These are phyloP conservation scores for Heloderma charlesbogerti DNA, from an alignment of 2,113 vertebrate species.

Conservation along the genomic window DNA sequence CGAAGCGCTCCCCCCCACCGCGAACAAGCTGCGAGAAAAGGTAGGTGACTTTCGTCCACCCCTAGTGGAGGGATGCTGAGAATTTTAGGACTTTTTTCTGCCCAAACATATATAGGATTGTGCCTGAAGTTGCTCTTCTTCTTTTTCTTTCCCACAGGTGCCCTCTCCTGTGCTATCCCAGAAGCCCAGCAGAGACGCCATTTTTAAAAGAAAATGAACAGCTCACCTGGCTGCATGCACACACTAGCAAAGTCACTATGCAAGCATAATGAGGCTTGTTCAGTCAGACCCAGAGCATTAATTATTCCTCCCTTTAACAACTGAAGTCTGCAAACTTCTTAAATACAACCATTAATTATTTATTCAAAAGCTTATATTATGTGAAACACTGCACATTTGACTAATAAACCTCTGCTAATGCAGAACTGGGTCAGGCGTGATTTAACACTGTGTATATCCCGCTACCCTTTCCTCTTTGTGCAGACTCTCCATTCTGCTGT, in stretches of 20 bases:
- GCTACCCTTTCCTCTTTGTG: constrained; percentile 20
- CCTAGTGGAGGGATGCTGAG: no score
- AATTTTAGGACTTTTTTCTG: no score
- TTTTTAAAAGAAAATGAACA: background rate
- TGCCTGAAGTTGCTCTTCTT: background rate
- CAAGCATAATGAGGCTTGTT: background rate
- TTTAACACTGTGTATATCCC: constrained; percentile 20
- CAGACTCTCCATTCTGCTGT: constrained; percentile 3
- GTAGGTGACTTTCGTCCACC: no score
- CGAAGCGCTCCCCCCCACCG: no score
- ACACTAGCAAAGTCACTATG: background rate
- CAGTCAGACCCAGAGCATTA: background rate
- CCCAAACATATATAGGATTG: no score
- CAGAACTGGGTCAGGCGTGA: constrained; percentile 16
- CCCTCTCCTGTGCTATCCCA: background rate
- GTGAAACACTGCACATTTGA: constrained; percentile 19
- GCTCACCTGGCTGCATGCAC: background rate
- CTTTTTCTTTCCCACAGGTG: background rate
- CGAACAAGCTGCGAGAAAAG: no score
- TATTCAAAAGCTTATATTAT: constrained; percentile 29
- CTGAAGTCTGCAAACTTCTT: background rate
- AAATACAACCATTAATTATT: background rate
- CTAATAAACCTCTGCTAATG: constrained; percentile 28
- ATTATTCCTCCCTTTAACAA: constrained; percentile 15
- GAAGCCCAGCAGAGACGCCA: background rate